phyloP scores from a whole-genome alignment of 1,140 invertebrate species.

The Periplaneta americana region DNA sequence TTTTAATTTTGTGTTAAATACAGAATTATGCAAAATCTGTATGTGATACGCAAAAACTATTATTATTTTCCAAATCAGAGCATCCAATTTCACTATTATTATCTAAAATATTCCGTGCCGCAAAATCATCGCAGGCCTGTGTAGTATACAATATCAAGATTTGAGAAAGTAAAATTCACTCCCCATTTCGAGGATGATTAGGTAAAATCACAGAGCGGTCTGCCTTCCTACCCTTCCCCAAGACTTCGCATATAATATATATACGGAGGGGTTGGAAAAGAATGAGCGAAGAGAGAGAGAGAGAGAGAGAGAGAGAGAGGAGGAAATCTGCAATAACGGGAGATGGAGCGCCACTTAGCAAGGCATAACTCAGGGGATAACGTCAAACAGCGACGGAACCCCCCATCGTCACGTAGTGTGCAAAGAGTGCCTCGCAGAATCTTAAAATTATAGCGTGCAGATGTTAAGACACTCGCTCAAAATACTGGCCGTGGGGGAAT shows the following conservation, averaged over 20 bases:
- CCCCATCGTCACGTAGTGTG: not conserved
- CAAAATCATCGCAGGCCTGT: too few species aligned
- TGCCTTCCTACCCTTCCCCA: not conserved
- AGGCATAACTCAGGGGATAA: constrained; percentile 2
- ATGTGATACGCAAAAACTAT: too few species aligned
- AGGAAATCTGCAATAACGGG: not conserved
- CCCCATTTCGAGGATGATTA: too few species aligned
- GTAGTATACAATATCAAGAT: too few species aligned
- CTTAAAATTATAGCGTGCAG: not conserved
- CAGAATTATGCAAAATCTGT: too few species aligned
- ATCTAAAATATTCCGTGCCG: too few species aligned
- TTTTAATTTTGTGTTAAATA: too few species aligned
- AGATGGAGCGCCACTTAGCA: constrained; percentile 5
- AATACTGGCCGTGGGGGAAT: not conserved
- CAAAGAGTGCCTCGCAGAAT: not conserved
- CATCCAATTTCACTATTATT: too few species aligned
- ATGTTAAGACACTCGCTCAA: not conserved
- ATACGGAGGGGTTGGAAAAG: not conserved
- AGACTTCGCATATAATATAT: not conserved
- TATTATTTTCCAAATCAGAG: too few species aligned
- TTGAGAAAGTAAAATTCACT: too few species aligned
- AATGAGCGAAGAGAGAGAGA: not conserved
- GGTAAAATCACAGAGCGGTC: not conserved
- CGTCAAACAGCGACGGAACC: not conserved
- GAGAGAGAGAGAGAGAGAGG: not conserved